Evolutionary conservation across 2,888 invertebrate genomes (phyloP).

Genomic region (Megastigmus dorsalis): DNA sequence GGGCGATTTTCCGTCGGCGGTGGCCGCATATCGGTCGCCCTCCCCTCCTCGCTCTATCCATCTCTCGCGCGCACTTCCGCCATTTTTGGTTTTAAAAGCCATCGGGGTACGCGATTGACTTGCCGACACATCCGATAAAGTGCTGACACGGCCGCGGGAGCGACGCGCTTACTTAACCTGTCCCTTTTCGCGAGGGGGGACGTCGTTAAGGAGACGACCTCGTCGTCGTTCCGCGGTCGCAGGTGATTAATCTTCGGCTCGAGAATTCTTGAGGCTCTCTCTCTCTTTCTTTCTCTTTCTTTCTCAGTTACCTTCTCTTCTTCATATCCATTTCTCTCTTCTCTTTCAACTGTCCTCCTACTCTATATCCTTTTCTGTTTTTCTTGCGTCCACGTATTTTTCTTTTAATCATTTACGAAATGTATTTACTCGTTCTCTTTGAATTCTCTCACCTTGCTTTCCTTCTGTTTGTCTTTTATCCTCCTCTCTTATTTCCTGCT

Average conservation of each 20-base stretch:
- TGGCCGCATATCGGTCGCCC: no score
- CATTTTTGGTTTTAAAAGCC: slow-evolving; percentile 30
- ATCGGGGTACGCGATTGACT: slow-evolving; percentile 24
- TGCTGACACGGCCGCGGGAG: slow-evolving; percentile 37
- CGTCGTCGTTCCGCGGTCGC: slow-evolving; percentile 56
- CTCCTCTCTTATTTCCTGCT: neutral
- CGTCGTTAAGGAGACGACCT: slow-evolving; percentile 41
- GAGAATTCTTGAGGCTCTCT: neutral
- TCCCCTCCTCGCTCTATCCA: neutral
- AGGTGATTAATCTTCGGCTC: slow-evolving; percentile 61
- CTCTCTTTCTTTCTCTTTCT: neutral
- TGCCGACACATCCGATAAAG: slow-evolving; percentile 40
- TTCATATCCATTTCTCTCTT: neutral
- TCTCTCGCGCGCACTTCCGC: neutral
- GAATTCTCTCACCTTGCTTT: no score
- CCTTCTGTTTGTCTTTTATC: neutral
- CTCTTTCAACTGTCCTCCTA: neutral
- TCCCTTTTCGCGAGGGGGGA: slow-evolving; percentile 24
- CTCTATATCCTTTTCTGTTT: neutral
- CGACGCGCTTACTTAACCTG: slow-evolving; percentile 40
- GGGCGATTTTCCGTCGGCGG: no score
- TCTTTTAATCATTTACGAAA: no score
- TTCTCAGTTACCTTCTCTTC: neutral
- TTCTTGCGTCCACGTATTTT: neutral
- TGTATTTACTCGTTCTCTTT: no score